Evolutionary conservation across 2,113 vertebrate species (phyloP).

Genomic region (Mobula birostris): DNA sequence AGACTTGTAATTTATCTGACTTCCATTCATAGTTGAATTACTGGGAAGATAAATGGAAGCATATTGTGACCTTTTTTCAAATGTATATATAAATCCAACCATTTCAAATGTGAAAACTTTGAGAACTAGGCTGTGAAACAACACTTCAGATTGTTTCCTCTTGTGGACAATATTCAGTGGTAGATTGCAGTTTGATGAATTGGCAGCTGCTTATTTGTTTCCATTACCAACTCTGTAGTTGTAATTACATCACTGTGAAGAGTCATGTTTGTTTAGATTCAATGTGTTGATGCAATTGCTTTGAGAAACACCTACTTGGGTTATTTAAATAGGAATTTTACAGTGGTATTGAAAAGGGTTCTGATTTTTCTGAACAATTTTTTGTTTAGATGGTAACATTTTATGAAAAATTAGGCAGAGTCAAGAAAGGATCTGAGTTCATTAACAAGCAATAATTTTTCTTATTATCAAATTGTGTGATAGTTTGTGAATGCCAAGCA

Average conservation of each 20-base stretch:
- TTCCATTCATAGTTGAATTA: background rate
- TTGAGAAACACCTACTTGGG: background rate
- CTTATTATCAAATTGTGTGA: no score
- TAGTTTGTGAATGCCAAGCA: background rate
- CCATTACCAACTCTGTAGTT: slow-evolving; percentile 3
- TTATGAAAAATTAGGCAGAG: background rate
- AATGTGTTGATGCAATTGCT: background rate
- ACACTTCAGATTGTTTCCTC: background rate
- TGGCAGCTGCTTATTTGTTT: slow-evolving; percentile 23
- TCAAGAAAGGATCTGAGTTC: no score
- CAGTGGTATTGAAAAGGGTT: background rate
- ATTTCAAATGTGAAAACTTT: slow-evolving; percentile 24
- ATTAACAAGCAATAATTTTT: background rate
- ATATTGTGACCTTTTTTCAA: background rate
- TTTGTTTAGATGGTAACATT: background rate
- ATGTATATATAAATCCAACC: background rate
- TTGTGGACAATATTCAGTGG: slow-evolving; percentile 8
- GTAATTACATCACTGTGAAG: background rate
- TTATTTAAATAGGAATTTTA: background rate
- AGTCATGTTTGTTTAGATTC: slow-evolving; percentile 31
- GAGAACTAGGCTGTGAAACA: slow-evolving; percentile 19
- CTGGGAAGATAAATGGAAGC: background rate
- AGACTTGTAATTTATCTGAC: background rate
- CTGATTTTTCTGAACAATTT: background rate
- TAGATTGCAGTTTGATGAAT: slow-evolving; percentile 22